Evolutionary conservation across 1,140 invertebrate species (phyloP), one percentile per base, ranked within the genome.

Genomic region (Cotesia glomerata): DNA sequence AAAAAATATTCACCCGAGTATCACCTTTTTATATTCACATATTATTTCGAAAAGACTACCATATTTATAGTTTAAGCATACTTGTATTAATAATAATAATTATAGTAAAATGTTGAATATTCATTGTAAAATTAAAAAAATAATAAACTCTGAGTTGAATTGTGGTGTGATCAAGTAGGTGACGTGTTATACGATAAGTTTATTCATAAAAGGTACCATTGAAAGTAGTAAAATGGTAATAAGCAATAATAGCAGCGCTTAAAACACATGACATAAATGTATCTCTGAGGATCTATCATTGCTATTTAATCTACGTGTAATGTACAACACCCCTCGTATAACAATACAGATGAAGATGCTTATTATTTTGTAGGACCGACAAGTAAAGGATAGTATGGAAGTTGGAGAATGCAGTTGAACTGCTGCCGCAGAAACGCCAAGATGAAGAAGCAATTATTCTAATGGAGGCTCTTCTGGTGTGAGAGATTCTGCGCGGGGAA

Each of bases 371-470:
- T 45, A 45, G 39, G 39, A 45, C 39, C 39, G 39, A 11, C 11
- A 45, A 45, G 39, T 45, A 45, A 11, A 45, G 39, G 39, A 45
- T 45, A 45, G 39, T 26, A 26, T 26, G 26, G 26, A 11, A 45
- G 36, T 8, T 9, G 35, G 8, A 32, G 51, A 52, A 35, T 26
- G 75, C 71, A 74, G 70, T 74, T 69, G 65, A 70, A 75, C 64
- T 16, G 75, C 77, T 75, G 81, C 64, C 18, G 75, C 78, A 76
- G 81, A 82, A 84, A 81, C 79, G 80, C 78, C 80, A 86, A 86
- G 83, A 86, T 86, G 84, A 85, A 84, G 83, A 85, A 86, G 84
- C 84, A 86, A 86, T 86, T 86, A 86, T 86, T 86, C 83, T 86
- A 86, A 86, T 86, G 84, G 84, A 84, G 79, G 84, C 80, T 84